Evolutionary conservation across 2,797 vertebrate species (phyloP).

Genomic region (Takifugu rubripes): DNA sequence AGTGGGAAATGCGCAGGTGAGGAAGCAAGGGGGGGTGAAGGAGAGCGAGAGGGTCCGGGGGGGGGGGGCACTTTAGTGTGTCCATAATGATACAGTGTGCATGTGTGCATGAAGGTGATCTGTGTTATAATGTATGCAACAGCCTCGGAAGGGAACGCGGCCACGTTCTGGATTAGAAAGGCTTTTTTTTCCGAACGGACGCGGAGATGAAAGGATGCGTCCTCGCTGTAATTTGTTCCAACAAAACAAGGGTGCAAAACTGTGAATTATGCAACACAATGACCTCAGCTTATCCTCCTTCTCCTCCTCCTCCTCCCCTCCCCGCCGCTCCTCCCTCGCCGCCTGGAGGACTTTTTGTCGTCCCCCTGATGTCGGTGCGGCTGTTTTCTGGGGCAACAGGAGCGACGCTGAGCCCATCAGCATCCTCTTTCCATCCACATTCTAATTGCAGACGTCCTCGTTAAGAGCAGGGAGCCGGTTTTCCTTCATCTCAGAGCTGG

Average conservation of each 20-base stretch:
- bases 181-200: conserved; percentile 8
- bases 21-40: conserved; percentile 30
- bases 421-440: conserved; percentile 32
- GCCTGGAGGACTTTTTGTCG: conserved; percentile 34
- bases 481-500: conserved; percentile 24
- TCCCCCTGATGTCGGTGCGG: conserved; percentile 18
- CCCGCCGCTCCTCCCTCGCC: conserved; percentile 16
- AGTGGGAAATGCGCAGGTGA: conserved; percentile 42
- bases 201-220: conserved; percentile 14
- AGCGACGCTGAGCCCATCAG: no score
- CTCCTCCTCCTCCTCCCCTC: conserved; percentile 22
- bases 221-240: conserved; percentile 1
- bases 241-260: neutral
- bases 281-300: conserved; percentile 29
- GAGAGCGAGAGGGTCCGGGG: conserved; percentile 37
- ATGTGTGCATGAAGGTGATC: conserved; percentile 72
- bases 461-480: neutral
- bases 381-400: no score
- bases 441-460: no score
- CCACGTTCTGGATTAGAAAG: conserved; percentile 7
- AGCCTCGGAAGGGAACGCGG: conserved; percentile 45
- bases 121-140: conserved; percentile 56
- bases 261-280: conserved; percentile 7
- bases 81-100: conserved; percentile 65
- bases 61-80: conserved; percentile 20